These are phyloP conservation scores for Folsomia candida DNA, from an alignment of 2,888 invertebrate species.

Conservation along the genomic window DNA sequence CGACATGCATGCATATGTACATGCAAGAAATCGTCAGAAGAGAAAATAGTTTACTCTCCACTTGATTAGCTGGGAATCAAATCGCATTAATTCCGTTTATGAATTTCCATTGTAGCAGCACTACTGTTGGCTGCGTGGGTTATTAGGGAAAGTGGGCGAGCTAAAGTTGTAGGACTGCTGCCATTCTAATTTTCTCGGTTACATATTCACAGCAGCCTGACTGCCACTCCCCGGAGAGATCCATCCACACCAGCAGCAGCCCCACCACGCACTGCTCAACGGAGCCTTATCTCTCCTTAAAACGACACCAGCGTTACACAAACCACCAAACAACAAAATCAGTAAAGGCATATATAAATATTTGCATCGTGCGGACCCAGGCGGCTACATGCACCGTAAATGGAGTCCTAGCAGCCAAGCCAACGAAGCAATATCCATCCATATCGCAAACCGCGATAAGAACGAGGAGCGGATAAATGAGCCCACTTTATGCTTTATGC, in stretches of 20 bases:
- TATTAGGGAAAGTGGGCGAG: no score
- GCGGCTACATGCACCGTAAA: not conserved
- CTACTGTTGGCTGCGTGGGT: no score
- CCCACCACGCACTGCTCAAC: not conserved
- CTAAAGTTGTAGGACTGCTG: no score
- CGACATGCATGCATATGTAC: no score
- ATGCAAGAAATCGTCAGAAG: no score
- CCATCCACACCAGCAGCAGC: not conserved
- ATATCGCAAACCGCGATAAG: not conserved
- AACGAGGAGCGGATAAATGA: not conserved
- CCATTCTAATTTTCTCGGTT: no score
- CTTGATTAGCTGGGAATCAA: no score
- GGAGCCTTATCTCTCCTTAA: not conserved
- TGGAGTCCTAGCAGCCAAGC: not conserved
- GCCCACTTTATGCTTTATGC: not conserved
- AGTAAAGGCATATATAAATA: not conserved
- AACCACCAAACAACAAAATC: not conserved
- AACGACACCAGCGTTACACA: not conserved
- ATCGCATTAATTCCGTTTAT: no score
- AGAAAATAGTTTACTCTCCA: no score
- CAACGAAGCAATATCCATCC: not conserved
- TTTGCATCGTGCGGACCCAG: no score
- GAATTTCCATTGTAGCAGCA: no score
- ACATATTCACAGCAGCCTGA: no score
- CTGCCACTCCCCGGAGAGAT: not conserved